Base-by-base conservation (phyloP, 2,797 vertebrate genomes). In the Perodicticus potto region DNA sequence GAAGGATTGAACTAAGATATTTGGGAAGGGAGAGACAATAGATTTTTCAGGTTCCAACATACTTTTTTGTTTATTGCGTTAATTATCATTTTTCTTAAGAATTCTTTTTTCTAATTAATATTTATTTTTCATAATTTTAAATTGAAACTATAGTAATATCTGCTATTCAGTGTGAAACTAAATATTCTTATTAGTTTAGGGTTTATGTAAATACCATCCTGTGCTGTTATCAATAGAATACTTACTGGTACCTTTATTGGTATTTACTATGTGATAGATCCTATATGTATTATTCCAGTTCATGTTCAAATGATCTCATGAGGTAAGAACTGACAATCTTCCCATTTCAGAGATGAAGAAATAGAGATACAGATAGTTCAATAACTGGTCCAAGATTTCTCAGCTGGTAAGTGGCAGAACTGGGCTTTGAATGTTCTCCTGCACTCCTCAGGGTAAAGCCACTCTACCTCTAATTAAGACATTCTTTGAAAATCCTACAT, bases 1-100 rank as follows among this genome's bases (percentile, higher is more conserved):
- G n/a, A 55, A 76, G 65, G 32, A 53, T 37, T 37, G 16, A 72
- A 83, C 77, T 87, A 63, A 49, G 40, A 2, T 61, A 59, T 72
- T 43, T 82, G 40, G 20, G 25, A 45, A 85, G 12, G 45, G 7
- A 53, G 19, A 77, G 23, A 65, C 3, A 32, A 32, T 53, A 37
- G 67, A 81, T 49, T 92, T 84, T 91, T 72, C 72, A 17, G 84
- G 27, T 70, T 82, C 17, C 67, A 63, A 23, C 11, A 49, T 78
- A 5, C 55, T 29, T 92, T 45, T 83, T 76, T 13, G 20, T 43
- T 93, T 76, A 86, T 89, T 59, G 69, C 0, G 57, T 89, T 85
- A 93, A 55, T 63, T 82, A 93, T 4, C 22, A 80, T 74, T 92
- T 95, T 93, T 86, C 32, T 73, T 82, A 77, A 81, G 9, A 85